phyloP scores from a whole-genome alignment of 2,888 invertebrate species.

The Gasteruption jaculator region DNA sequence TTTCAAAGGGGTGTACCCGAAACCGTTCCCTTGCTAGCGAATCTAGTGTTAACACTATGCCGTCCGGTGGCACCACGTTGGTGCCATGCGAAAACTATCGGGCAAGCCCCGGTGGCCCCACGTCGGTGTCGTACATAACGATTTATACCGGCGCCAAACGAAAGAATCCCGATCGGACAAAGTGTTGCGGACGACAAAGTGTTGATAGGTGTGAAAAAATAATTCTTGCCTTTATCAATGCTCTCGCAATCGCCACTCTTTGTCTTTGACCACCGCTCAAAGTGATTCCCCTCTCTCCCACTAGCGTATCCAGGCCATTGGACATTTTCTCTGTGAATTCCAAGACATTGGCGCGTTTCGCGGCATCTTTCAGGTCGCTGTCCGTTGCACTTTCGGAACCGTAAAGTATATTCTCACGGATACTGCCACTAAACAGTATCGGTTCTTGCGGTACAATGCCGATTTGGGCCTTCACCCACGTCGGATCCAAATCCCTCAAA shows the following conservation, averaged over 20 bases:
- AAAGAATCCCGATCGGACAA: too few species aligned
- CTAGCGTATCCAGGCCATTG: slow-evolving; percentile 74
- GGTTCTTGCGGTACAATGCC: slow-evolving; percentile 92
- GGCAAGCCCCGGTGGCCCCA: too few species aligned
- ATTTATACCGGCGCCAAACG: too few species aligned
- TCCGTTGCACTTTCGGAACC: slow-evolving; percentile 65
- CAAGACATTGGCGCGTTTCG: slow-evolving; percentile 79
- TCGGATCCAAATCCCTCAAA: slow-evolving; percentile 71
- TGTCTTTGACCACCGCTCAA: slow-evolving; percentile 93
- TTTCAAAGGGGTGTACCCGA: too few species aligned
- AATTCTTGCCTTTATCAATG: slow-evolving; percentile 72
- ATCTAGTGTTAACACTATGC: too few species aligned
- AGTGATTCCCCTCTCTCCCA: slow-evolving; percentile 86
- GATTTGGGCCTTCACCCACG: slow-evolving; percentile 81
- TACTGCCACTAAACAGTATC: slow-evolving; percentile 82
- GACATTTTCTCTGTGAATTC: slow-evolving; percentile 69
- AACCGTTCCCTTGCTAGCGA: too few species aligned
- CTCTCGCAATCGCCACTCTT: slow-evolving; percentile 88
- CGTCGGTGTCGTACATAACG: too few species aligned
- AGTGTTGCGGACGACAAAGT: too few species aligned
- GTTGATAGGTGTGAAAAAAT: slow-evolving; percentile 3
- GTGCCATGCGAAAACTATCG: too few species aligned
- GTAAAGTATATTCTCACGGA: slow-evolving; percentile 87
- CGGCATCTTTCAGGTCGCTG: slow-evolving; percentile 60
- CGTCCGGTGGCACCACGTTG: too few species aligned